A percentile compares a stretch with the other conserved stretches of the same genome.
phyloP scores from a whole-genome alignment of 2,113 vertebrate species.

The Erpornis zantholeuca region DNA sequence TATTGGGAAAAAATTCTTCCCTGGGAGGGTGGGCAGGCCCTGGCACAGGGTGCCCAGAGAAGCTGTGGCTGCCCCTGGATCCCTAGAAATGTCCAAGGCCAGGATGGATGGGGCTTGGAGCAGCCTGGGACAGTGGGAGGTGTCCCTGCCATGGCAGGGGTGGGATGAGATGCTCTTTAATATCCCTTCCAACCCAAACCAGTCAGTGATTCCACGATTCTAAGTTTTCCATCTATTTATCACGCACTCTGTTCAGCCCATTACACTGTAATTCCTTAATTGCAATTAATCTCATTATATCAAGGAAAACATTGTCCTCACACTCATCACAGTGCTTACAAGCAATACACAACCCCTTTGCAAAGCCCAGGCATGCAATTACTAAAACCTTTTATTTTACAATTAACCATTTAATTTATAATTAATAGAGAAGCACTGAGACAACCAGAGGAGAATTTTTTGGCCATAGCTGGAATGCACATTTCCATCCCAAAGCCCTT shows the following conservation, averaged over 20 bases:
- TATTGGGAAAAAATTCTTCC: rapidly evolving
- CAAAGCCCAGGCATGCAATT: background rate
- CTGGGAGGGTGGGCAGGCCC: rapidly evolving
- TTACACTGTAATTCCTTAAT: background rate
- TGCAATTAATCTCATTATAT: background rate
- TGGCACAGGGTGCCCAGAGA: background rate
- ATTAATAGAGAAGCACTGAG: background rate
- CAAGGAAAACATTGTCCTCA: background rate
- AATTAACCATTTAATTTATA: background rate
- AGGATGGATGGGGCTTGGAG: background rate
- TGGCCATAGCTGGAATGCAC: background rate
- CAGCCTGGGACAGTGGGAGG: rapidly evolving
- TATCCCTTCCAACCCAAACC: background rate
- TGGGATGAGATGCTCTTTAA: rapidly evolving
- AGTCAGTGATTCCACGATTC: background rate
- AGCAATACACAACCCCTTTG: background rate
- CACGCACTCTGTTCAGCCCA: background rate
- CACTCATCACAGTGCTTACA: background rate
- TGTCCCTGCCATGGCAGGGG: background rate
- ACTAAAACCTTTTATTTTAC: background rate
- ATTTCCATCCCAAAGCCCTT: background rate
- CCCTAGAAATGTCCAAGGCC: background rate
- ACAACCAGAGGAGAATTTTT: background rate
- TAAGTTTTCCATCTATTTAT: background rate
- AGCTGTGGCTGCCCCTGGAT: background rate